Conservation (phyloP, 2,888 invertebrate genomes). For the Ganaspis brasiliensis region DNA sequence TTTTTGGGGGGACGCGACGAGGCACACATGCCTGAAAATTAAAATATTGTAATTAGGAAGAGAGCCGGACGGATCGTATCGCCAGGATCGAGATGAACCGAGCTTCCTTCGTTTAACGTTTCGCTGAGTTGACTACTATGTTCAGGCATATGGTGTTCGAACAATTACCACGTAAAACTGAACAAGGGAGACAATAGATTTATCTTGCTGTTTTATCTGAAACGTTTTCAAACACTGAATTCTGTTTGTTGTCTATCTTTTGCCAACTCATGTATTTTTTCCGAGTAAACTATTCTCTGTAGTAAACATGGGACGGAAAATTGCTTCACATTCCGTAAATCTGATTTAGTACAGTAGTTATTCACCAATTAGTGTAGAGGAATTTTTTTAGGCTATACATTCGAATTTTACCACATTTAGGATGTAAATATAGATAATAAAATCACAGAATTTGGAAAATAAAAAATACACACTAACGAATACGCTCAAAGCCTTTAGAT, state of each 20-base stretch:
- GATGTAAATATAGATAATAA: too few relatives aligned
- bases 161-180: slow-evolving; percentile 69
- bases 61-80: slow-evolving; percentile 59
- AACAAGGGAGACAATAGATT: slow-evolving; percentile 60
- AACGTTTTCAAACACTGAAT: slow-evolving; percentile 27
- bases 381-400: too few relatives aligned
- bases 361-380: too few relatives aligned
- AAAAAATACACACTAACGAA: too few relatives aligned
- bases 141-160: slow-evolving; percentile 72
- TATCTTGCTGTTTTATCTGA: slow-evolving; percentile 53
- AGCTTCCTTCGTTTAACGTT: slow-evolving; percentile 68
- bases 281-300: not conserved
- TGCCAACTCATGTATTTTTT: not conserved
- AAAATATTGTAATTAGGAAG: slow-evolving; percentile 78
- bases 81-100: slow-evolving; percentile 60
- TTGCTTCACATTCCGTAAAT: too few relatives aligned
- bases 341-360: too few relatives aligned
- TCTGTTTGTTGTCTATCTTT: not conserved
- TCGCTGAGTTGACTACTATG: slow-evolving; percentile 64
- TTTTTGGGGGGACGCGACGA: slow-evolving; percentile 22
- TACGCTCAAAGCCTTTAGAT: too few relatives aligned
- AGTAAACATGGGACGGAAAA: too few relatives aligned
- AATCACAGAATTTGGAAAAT: too few relatives aligned
- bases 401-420: too few relatives aligned
- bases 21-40: slow-evolving; percentile 75